Base-by-base conservation (phyloP, 2,888 invertebrate species). In the Lepetodrilus schrolli region DNA sequence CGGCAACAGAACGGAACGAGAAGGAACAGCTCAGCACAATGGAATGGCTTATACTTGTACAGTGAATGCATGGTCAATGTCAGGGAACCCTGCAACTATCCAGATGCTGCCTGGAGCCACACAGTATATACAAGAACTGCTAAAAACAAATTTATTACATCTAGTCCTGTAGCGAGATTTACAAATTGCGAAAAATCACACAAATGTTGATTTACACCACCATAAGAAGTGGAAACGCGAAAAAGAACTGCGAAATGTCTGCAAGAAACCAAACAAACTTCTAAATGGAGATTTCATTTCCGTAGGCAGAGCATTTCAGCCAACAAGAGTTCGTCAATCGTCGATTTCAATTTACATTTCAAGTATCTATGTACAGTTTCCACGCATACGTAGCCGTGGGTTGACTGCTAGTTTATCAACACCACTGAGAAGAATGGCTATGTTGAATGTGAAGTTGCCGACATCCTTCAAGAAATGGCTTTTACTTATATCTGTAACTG, bases 61-160 rank as follows among this genome's bases (percentile, higher is more conserved):
- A n/a, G n/a, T n/a, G n/a, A n/a, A n/a, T n/a, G n/a, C n/a, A n/a
- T 58, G 58, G 58, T 17, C 17, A 30, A 58, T 58, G 30, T 58
- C 58, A 58, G 34, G 30, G 30, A 10, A 26, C 34, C 58, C 26
- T 58, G 30, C 58, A 58, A 58, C 26, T 30, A 17, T 30, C 30
- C 58, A 58, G 58, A 58, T 30, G 10, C 34, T n/a, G 23, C n/a
- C 58, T 58, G 58, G 58, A n/a, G 58, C 58, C 58, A 34, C 13
- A 30, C 30, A 30, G 8, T 58, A 34, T 58, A 58, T 58, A 58
- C 58, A 58, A 58, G 20, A 30, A 58, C 17, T 30, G 30, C 58
- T 30, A 34, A 34, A 58, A 58, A 58, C 58, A 58, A 58, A 58
- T 58, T 58, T 58, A 58, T 58, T 58, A 58, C 58, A 58, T 58